phyloP scores from a whole-genome alignment of 1,140 invertebrate species.

The Lucilia cuprina region DNA sequence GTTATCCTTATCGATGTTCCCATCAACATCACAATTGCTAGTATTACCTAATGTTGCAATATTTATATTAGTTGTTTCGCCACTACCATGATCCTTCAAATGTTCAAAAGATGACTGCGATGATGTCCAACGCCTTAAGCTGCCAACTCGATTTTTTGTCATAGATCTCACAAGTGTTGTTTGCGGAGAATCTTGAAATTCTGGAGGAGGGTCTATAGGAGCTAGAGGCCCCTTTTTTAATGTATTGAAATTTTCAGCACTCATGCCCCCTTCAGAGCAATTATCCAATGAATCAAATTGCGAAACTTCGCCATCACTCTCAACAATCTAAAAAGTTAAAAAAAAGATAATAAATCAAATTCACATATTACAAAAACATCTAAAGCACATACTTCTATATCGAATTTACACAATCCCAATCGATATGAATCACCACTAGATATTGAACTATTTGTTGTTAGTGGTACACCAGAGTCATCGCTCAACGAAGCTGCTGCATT shows the following conservation, averaged over 20 bases:
- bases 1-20: not conserved
- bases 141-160: constrained; percentile 56
- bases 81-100: constrained; percentile 45
- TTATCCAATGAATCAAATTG: constrained; percentile 72
- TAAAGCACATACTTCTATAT: constrained; percentile 63
- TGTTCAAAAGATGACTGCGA: constrained; percentile 59
- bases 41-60: not conserved
- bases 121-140: constrained; percentile 56
- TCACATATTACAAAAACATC: not conserved
- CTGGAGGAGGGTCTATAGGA: constrained; percentile 79
- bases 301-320: constrained; percentile 74
- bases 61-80: not conserved
- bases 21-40: not conserved
- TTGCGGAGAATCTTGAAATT: constrained; percentile 71
- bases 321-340: constrained; percentile 66
- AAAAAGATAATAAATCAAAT: not conserved
- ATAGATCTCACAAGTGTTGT: constrained; percentile 58
- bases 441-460: constrained; percentile 66
- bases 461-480: constrained; percentile 67
- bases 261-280: constrained; percentile 73
- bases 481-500: constrained; percentile 62
- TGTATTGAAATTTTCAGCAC: constrained; percentile 81
- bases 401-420: constrained; percentile 63
- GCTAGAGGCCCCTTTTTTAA: constrained; percentile 77
- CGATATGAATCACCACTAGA: constrained; percentile 66